phyloP scores from a whole-genome alignment of 2,888 invertebrate genomes.

The Nephrotoma flavescens region DNA sequence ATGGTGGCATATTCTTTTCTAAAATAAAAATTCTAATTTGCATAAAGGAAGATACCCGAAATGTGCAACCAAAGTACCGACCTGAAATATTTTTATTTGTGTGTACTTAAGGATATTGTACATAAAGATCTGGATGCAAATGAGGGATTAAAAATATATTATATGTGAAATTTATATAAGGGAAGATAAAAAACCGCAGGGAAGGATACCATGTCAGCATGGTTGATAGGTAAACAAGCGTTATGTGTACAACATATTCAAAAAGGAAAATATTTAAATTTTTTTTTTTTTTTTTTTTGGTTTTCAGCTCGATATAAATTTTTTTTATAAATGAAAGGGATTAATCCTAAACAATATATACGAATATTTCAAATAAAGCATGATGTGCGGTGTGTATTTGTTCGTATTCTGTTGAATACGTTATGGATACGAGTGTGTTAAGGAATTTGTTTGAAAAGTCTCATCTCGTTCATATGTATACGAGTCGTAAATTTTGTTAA shows the following conservation, averaged over 20 bases:
- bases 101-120: not conserved
- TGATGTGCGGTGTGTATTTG: not conserved
- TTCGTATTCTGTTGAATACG: not conserved
- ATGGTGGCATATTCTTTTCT: not conserved
- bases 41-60: not conserved
- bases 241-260: not conserved
- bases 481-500: not conserved
- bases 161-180: not conserved
- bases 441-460: not conserved
- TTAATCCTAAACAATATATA: not conserved
- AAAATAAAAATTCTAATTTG: not conserved
- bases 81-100: not conserved
- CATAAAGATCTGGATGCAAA: not conserved
- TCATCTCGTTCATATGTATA: not conserved
- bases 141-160: not conserved
- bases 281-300: not conserved
- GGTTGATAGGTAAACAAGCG: not conserved
- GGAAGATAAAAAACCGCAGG: not conserved
- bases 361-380: not conserved
- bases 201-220: not conserved
- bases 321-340: not conserved
- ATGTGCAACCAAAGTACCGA: not conserved
- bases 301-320: not conserved
- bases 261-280: not conserved
- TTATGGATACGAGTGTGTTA: not conserved